A percentile compares a stretch with the other conserved stretches of the same genome.
Evolutionary conservation across 1,140 invertebrate species (phyloP).

Genomic region (Megalonaias nervosa): DNA sequence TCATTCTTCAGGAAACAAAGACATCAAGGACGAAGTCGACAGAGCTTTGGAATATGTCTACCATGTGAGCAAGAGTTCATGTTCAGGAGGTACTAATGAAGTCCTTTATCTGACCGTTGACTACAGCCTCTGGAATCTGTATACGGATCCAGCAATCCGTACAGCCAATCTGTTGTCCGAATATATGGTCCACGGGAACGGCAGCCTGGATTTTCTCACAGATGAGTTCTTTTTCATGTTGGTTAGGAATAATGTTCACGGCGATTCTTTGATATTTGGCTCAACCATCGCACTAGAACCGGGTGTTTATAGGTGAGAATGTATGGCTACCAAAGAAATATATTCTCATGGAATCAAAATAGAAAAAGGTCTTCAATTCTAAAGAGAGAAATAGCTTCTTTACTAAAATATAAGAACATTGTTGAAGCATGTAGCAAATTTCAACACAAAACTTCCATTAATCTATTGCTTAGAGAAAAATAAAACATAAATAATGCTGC

Average conservation of each 20-base stretch:
- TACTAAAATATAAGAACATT: too few relatives aligned
- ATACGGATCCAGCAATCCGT: constrained; percentile 90
- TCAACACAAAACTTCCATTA: too few relatives aligned
- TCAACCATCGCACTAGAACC: constrained; percentile 79
- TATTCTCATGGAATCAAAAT: too few relatives aligned
- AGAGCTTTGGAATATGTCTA: constrained; percentile 60
- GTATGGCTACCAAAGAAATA: neutral
- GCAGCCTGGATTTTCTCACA: constrained; percentile 72
- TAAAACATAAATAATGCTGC: too few relatives aligned
- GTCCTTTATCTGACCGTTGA: constrained; percentile 56
- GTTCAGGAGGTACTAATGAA: constrained; percentile 57
- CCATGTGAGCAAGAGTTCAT: constrained; percentile 37
- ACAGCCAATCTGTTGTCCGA: constrained; percentile 92
- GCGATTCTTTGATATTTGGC: constrained; percentile 93
- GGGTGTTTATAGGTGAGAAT: constrained; percentile 34
- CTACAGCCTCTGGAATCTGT: constrained; percentile 51
- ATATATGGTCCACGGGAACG: constrained; percentile 27
- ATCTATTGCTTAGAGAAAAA: too few relatives aligned
- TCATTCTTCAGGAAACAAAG: too few relatives aligned
- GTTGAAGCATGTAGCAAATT: too few relatives aligned
- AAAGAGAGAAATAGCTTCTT: too few relatives aligned
- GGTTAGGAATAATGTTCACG: constrained; percentile 93
- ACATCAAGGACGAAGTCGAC: too few relatives aligned
- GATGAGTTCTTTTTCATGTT: constrained; percentile 90
- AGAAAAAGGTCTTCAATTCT: too few relatives aligned